Percentiles rank a stretch among this genome's conserved stretches.
These are phyloP conservation scores for Cheiracanthium punctorium DNA, from an alignment of 2,888 invertebrate species.

Conservation along the genomic window DNA sequence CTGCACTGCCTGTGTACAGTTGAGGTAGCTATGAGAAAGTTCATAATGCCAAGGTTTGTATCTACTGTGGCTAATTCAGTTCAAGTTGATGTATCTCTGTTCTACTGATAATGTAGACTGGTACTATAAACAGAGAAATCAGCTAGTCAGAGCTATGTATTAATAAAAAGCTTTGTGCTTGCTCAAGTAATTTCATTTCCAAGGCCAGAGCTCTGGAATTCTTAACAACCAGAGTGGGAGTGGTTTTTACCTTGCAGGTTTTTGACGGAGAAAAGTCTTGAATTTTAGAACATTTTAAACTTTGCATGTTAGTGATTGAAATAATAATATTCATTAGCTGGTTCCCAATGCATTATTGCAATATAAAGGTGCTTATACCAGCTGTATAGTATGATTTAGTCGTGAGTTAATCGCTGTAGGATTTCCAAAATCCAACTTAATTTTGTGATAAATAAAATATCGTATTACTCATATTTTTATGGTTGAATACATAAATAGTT, in stretches of 20 bases:
- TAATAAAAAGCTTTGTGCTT: conserved; percentile 60
- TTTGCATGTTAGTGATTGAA: conserved; percentile 5
- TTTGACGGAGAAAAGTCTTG: conserved; percentile 12
- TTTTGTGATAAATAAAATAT: not conserved
- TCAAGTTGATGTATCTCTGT: conserved; percentile 51
- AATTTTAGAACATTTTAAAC: not conserved
- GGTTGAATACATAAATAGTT: not conserved
- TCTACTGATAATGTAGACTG: conserved; percentile 39
- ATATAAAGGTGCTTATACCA: conserved; percentile 10
- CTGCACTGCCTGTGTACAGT: conserved; percentile 68
- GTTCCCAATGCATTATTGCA: conserved; percentile 17
- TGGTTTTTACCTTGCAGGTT: conserved; percentile 28
- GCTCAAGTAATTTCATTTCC: conserved; percentile 50
- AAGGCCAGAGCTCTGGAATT: conserved; percentile 41
- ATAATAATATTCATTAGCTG: not conserved
- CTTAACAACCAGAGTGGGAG: conserved; percentile 33
- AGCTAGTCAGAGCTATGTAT: conserved; percentile 63
- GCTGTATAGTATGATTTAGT: not conserved
- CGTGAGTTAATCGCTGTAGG: not conserved
- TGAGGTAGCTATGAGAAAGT: conserved; percentile 66
- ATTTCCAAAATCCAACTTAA: not conserved
- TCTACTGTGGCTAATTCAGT: conserved; percentile 39
- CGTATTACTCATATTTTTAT: not conserved
- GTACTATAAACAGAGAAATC: conserved; percentile 24
- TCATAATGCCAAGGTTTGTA: conserved; percentile 50